Conservation (phyloP, 2,113 vertebrate genomes). For the Hippocampus mohnikei region DNA sequence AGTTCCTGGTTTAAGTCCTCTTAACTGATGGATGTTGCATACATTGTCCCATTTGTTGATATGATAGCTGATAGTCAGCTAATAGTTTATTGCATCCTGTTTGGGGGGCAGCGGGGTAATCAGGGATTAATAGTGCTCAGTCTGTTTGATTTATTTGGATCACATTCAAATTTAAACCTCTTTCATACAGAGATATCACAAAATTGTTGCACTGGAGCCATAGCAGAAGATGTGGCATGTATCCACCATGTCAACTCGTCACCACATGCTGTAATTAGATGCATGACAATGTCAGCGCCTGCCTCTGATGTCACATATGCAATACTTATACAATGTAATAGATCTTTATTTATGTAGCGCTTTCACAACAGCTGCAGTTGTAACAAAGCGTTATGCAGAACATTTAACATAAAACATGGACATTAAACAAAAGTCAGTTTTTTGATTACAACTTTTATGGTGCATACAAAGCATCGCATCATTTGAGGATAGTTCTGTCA, state of each 20-base stretch:
- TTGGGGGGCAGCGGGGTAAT: background rate
- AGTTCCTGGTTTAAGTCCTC: slow-evolving; percentile 11
- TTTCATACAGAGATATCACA: background rate
- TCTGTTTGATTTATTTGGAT: slow-evolving; percentile 4
- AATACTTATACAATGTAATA: too few relatives aligned
- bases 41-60: slow-evolving; percentile 9
- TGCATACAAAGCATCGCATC: too few relatives aligned
- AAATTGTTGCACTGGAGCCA: background rate
- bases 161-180: slow-evolving; percentile 1
- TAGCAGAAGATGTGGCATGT: background rate
- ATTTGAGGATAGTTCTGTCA: too few relatives aligned
- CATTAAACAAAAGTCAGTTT: too few relatives aligned
- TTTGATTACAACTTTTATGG: too few relatives aligned
- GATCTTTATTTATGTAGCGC: too few relatives aligned
- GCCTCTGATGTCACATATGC: background rate
- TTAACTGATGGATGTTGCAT: background rate
- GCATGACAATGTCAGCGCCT: background rate
- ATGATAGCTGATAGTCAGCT: background rate
- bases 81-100: background rate
- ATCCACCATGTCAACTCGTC: background rate
- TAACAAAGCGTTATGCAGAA: too few relatives aligned
- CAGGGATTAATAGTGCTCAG: background rate
- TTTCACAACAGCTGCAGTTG: too few relatives aligned
- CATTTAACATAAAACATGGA: too few relatives aligned
- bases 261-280: background rate